Evolutionary conservation across 2,888 invertebrate genomes (phyloP).

Genomic region (Chrysomela aeneicollis): DNA sequence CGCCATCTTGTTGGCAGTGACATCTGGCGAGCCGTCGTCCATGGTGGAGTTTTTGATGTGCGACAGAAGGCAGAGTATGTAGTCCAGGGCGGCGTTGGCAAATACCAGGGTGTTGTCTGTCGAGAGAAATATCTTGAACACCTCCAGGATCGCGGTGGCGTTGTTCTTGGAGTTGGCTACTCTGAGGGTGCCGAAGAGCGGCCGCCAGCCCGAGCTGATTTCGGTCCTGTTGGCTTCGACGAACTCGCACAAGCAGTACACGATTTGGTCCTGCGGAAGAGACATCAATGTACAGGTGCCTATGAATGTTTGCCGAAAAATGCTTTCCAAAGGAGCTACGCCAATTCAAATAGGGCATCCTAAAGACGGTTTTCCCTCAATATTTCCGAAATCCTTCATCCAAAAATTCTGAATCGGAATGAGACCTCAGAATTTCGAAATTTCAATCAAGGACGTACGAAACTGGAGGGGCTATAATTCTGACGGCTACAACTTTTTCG

Average conservation of each 20-base stretch:
- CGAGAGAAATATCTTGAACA: conserved; percentile 91
- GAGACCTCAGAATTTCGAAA: too few relatives aligned
- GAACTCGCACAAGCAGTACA: conserved; percentile 94
- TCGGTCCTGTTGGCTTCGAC: conserved; percentile 94
- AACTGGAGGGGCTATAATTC: too few relatives aligned
- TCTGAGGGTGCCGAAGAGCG: conserved; percentile 91
- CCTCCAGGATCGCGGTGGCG: conserved; percentile 81
- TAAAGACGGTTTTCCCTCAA: too few relatives aligned
- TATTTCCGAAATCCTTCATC: too few relatives aligned
- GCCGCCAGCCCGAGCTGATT: conserved; percentile 95
- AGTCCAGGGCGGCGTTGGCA: conserved; percentile 93
- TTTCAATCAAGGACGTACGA: too few relatives aligned
- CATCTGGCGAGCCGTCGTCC: conserved; percentile 49
- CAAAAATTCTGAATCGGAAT: too few relatives aligned
- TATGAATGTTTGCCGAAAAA: too few relatives aligned
- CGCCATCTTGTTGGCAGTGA: too few relatives aligned
- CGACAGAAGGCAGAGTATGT: conserved; percentile 86
- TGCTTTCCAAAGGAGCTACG: too few relatives aligned
- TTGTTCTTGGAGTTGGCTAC: conserved; percentile 79
- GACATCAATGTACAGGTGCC: not conserved
- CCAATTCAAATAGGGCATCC: too few relatives aligned
- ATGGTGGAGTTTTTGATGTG: conserved; percentile 75
- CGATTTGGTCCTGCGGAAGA: conserved; percentile 79
- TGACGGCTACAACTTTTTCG: too few relatives aligned
- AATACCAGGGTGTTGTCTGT: conserved; percentile 94